Base-by-base conservation (phyloP, 2,888 invertebrate species). In the Cerastis leucographa region DNA sequence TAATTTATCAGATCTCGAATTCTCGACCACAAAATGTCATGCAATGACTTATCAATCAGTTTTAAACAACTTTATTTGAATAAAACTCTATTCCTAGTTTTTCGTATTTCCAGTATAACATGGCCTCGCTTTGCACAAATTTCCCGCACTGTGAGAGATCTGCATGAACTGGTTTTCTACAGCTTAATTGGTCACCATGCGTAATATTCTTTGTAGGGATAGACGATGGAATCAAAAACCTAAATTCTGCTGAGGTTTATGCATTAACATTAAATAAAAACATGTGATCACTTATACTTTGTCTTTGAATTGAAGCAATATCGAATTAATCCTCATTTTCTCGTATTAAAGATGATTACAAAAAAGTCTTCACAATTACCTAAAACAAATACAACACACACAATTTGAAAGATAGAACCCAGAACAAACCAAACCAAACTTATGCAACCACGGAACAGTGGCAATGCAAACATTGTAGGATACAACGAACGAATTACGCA, bases 401-500 rank as follows among this genome's bases (percentile, higher is more conserved):
- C 25, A 56, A 61, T 67, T 46, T 19, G 6, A 46, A 51, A 51
- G 71, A 81, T 42, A 49, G 70, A 84, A 56, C 46, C 46, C 49
- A 67, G 74, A 68, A 79, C 49, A 68, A 68, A 74, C 54, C 49
- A 68, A 68, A 74, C 54, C 56, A 67, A 74, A 54, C 75, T 54
- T 61, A 59, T 46, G 14, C 49, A 72, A 74, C 71, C 71, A 65
- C 61, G 25, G 62, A 49, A 40, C 70, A 69, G 76, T 56, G 62
- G 66, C 61, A 70, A 81, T 75, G 73, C 78, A 78, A 87, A 87
- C 72, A 77, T 75, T 56, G 64, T 42, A 59, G 25, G 54, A 61
- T 56, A 83, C 76, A 78, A 62, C 44, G 78, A 74, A 86, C 76
- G 29, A 81, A 81, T 68, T 85, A 77, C 85, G 83, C 72, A 82